phyloP scores from a whole-genome alignment of 2,888 invertebrate genomes.

The Spialia ferax region DNA sequence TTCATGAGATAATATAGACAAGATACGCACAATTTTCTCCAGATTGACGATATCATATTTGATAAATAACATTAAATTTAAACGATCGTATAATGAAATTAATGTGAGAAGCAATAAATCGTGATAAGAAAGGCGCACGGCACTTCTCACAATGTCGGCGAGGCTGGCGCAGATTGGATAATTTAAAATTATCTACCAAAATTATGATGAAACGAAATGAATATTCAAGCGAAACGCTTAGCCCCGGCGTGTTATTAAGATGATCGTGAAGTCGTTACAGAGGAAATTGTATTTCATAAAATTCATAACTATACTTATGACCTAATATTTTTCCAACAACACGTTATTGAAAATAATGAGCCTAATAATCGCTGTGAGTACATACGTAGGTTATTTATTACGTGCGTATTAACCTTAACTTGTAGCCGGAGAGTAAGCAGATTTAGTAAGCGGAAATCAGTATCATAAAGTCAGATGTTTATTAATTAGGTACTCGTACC shows the following conservation, averaged over 20 bases:
- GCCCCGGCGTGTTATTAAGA: conserved; percentile 79
- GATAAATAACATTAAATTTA: conserved; percentile 45
- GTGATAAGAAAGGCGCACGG: conserved; percentile 57
- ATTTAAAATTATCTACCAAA: conserved; percentile 83
- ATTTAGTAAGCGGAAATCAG: not conserved
- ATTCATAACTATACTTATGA: conserved; percentile 83
- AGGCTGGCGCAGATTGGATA: conserved; percentile 69
- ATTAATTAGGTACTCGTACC: too few relatives aligned
- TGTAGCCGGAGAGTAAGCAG: not conserved
- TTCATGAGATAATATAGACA: conserved; percentile 12
- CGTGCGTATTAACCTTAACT: conserved; percentile 33
- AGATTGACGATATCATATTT: conserved; percentile 32
- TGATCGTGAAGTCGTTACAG: conserved; percentile 83
- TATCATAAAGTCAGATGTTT: not conserved
- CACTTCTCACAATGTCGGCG: conserved; percentile 55
- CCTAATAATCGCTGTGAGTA: conserved; percentile 44
- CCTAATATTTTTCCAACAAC: conserved; percentile 82
- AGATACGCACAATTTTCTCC: conserved; percentile 27
- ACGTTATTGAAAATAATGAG: conserved; percentile 77
- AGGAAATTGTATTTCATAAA: conserved; percentile 85
- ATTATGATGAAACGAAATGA: conserved; percentile 83
- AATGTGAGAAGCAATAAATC: conserved; percentile 73
- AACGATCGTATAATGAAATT: conserved; percentile 55
- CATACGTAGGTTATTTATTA: conserved; percentile 49
- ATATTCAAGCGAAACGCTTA: conserved; percentile 84